These are phyloP conservation scores for Epinotia ramella DNA, from an alignment of 2,888 invertebrate species.

Conservation along the genomic window DNA sequence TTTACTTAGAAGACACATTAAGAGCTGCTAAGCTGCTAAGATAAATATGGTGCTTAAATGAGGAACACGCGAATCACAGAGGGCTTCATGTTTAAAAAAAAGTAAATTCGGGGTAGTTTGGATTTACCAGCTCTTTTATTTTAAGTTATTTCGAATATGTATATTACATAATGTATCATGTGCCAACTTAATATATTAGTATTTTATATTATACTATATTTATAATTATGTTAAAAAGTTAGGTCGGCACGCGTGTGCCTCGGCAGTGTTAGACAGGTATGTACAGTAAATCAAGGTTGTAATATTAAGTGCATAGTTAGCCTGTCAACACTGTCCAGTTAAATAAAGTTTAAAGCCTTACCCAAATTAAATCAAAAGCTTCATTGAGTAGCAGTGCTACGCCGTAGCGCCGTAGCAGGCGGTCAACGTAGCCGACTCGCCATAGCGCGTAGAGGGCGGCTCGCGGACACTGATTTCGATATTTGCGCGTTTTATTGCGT, in stretches of 20 bases:
- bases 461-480: constrained; percentile 61
- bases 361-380: neutral
- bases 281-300: neutral
- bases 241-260: too few species aligned
- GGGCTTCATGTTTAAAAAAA: neutral
- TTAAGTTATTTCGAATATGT: too few species aligned
- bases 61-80: neutral
- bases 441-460: constrained; percentile 32
- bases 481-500: constrained; percentile 57
- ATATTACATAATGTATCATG: too few species aligned
- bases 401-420: constrained; percentile 45
- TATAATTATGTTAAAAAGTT: neutral
- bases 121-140: neutral
- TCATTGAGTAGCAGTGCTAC: constrained; percentile 19
- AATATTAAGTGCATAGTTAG: neutral
- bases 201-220: neutral
- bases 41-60: too few species aligned
- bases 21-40: too few species aligned
- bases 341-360: neutral
- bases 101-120: neutral
- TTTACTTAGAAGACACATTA: too few species aligned
- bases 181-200: neutral
- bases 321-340: neutral
- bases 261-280: neutral
- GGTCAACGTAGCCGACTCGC: constrained; percentile 27